Evolutionary conservation across 2,113 vertebrate genomes (phyloP).

Genomic region (Thomomys bottae): DNA sequence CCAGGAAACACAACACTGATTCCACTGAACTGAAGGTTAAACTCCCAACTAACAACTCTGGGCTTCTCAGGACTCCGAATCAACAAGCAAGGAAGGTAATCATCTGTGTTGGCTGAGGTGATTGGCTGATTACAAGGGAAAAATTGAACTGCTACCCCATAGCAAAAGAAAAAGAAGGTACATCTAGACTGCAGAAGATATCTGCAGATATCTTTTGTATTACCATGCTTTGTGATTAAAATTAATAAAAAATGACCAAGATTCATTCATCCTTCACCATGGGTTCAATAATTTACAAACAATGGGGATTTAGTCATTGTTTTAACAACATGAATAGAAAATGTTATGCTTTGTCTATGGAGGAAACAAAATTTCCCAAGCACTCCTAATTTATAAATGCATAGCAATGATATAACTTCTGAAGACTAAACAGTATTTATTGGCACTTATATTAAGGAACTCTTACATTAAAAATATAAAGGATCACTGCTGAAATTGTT

Average conservation of each 20-base stretch:
- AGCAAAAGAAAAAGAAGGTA: background rate
- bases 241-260: background rate
- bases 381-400: conserved; percentile 40
- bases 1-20: background rate
- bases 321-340: conserved; percentile 27
- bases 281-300: no score
- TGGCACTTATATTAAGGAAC: conserved; percentile 49
- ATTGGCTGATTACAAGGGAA: background rate
- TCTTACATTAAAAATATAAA: background rate
- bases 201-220: background rate
- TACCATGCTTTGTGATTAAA: background rate
- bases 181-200: background rate
- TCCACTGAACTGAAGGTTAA: background rate
- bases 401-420: conserved; percentile 7
- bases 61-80: background rate
- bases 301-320: background rate
- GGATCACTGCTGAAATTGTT: conserved; percentile 59
- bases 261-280: no score
- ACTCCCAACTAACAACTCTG: background rate
- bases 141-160: background rate
- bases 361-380: background rate
- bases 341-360: conserved; percentile 14
- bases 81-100: background rate
- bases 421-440: conserved; percentile 47
- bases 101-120: background rate